phyloP scores from a whole-genome alignment of 2,888 invertebrate genomes.

The Nebria brevicollis region DNA sequence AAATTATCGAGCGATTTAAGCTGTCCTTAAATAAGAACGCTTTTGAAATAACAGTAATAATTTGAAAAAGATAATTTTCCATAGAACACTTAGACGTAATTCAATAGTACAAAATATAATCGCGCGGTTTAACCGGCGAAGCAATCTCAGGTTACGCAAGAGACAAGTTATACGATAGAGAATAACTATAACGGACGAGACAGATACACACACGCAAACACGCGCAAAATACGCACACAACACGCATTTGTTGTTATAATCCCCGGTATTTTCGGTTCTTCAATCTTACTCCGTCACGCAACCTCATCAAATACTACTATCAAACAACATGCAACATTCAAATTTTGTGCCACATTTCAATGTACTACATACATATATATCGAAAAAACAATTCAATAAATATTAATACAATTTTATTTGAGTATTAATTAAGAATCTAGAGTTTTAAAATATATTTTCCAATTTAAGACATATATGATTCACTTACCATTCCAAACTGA shows the following conservation, averaged over 20 bases:
- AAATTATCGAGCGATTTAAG: too few species aligned
- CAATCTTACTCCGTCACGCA: slow-evolving; percentile 7
- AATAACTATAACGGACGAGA: slow-evolving; percentile 19
- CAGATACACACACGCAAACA: slow-evolving; percentile 16
- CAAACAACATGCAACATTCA: slow-evolving; percentile 27
- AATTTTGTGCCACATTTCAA: neutral
- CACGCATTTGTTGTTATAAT: slow-evolving; percentile 18
- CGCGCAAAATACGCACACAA: slow-evolving; percentile 25
- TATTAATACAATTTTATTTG: too few species aligned
- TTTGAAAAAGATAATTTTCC: neutral
- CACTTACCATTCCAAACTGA: slow-evolving; percentile 26
- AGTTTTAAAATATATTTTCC: slow-evolving; percentile 33
- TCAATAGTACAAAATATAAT: neutral
- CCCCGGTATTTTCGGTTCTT: neutral
- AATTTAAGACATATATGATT: slow-evolving; percentile 24
- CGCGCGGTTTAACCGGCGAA: neutral
- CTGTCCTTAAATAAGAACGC: too few species aligned
- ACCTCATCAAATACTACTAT: slow-evolving; percentile 5
- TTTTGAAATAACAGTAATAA: too few species aligned
- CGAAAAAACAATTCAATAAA: too few species aligned
- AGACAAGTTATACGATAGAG: neutral
- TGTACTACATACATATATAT: too few species aligned
- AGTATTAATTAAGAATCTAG: too few species aligned
- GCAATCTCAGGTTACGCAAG: slow-evolving; percentile 17
- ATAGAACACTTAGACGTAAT: neutral